Evolutionary conservation across 1,140 invertebrate species (phyloP).

Genomic region (Coenobita brevimanus): DNA sequence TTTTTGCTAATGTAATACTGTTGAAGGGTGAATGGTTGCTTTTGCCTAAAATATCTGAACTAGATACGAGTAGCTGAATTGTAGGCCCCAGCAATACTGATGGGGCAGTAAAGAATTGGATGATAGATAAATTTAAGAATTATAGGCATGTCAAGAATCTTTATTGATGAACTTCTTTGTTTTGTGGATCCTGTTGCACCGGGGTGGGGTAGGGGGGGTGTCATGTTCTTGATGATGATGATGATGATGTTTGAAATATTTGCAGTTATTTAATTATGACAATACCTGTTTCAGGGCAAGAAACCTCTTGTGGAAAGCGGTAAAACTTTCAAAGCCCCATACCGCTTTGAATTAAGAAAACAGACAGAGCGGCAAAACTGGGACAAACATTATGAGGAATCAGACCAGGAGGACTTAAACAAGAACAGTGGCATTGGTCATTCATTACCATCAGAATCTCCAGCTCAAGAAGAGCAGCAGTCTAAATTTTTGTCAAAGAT

Average conservation of each 20-base stretch:
- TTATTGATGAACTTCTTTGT: too few relatives aligned
- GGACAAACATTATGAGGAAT: neutral
- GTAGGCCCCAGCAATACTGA: too few relatives aligned
- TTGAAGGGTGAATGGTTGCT: too few relatives aligned
- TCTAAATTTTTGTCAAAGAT: neutral
- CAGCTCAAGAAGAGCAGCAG: neutral
- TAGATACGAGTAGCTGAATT: too few relatives aligned
- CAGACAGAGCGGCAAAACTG: neutral
- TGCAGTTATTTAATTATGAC: too few relatives aligned
- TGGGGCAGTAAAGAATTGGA: too few relatives aligned
- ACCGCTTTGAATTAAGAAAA: conserved; percentile 16
- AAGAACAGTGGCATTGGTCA: neutral
- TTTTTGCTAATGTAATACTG: too few relatives aligned
- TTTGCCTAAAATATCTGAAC: too few relatives aligned
- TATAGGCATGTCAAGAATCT: too few relatives aligned
- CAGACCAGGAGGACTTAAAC: neutral
- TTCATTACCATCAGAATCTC: neutral
- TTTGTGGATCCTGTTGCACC: too few relatives aligned
- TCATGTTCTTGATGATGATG: neutral
- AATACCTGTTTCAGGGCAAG: conserved; percentile 28
- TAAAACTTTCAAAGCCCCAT: conserved; percentile 40
- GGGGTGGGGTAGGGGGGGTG: too few relatives aligned
- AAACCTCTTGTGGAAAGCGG: conserved; percentile 26
- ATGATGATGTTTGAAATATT: neutral
- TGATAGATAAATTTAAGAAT: too few relatives aligned